Conservation (phyloP, 2,888 invertebrate species). For the Rhamnusium bicolor region DNA sequence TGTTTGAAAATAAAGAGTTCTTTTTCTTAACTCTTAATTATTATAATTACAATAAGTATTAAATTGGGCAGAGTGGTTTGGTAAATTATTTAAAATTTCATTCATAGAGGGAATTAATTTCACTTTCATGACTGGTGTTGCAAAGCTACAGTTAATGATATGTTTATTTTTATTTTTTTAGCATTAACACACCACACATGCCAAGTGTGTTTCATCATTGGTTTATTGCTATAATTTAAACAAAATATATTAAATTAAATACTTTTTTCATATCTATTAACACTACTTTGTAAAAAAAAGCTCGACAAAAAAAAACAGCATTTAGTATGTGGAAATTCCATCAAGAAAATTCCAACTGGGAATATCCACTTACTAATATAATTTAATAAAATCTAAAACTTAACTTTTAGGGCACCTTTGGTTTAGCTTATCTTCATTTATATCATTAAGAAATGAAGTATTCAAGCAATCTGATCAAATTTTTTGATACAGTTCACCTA, state of each 20-base stretch:
- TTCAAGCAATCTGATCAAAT: slow-evolving; percentile 56
- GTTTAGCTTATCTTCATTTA: slow-evolving; percentile 82
- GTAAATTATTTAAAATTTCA: slow-evolving; percentile 39
- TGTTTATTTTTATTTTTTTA: slow-evolving; percentile 57
- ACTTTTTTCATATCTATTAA: slow-evolving; percentile 53
- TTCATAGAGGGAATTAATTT: slow-evolving; percentile 32
- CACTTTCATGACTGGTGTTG: slow-evolving; percentile 58
- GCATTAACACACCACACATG: slow-evolving; percentile 57
- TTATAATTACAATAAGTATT: slow-evolving; percentile 33
- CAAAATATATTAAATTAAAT: slow-evolving; percentile 50
- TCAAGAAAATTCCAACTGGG: not conserved
- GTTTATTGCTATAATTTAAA: slow-evolving; percentile 69
- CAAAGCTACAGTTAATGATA: slow-evolving; percentile 63
- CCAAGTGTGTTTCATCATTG: slow-evolving; percentile 59
- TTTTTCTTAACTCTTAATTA: slow-evolving; percentile 47
- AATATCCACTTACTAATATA: slow-evolving; percentile 21
- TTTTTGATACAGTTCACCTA: slow-evolving; percentile 63
- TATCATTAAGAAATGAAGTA: slow-evolving; percentile 56
- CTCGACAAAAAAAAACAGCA: slow-evolving; percentile 52
- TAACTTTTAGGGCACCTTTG: slow-evolving; percentile 88
- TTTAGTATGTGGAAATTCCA: slow-evolving; percentile 38
- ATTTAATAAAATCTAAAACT: slow-evolving; percentile 71
- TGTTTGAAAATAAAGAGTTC: slow-evolving; percentile 55
- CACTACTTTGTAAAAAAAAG: slow-evolving; percentile 63
- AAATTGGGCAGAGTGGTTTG: slow-evolving; percentile 54